phyloP scores from a whole-genome alignment of 1,140 invertebrate genomes.

The Drosophila busckii region DNA sequence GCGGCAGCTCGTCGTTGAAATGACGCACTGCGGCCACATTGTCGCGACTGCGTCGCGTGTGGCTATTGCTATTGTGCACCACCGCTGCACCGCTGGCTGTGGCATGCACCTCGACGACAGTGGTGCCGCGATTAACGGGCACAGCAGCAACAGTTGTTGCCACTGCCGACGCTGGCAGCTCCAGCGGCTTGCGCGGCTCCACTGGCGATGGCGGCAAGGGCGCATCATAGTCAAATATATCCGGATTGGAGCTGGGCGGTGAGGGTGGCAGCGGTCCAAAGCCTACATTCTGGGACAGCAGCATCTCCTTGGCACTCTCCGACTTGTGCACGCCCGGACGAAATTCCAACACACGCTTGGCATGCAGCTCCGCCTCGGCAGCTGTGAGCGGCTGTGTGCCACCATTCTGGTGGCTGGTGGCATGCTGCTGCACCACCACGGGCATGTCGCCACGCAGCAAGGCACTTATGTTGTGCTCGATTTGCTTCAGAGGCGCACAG shows the following conservation, averaged over 20 bases:
- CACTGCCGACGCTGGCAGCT: constrained; percentile 85
- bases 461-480: constrained; percentile 83
- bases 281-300: constrained; percentile 79
- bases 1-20: constrained; percentile 63
- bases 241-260: constrained; percentile 72
- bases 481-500: constrained; percentile 81
- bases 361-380: constrained; percentile 51
- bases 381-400: constrained; percentile 3
- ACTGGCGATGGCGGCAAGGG: constrained; percentile 89
- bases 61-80: constrained; percentile 53
- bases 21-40: constrained; percentile 61
- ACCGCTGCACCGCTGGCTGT: constrained; percentile 58
- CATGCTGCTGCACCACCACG: constrained; percentile 61
- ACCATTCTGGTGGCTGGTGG: constrained; percentile 8
- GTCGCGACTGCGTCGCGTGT: constrained; percentile 59
- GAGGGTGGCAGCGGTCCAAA: constrained; percentile 78
- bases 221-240: constrained; percentile 80
- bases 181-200: constrained; percentile 49
- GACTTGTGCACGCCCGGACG: constrained; percentile 83
- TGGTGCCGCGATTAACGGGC: constrained; percentile 46
- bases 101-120: constrained; percentile 63
- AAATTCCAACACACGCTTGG: constrained; percentile 72
- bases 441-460: constrained; percentile 80
- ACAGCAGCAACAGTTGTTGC: constrained; percentile 6
- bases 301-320: constrained; percentile 84